Evolutionary conservation across 2,113 vertebrate species (phyloP).

Genomic region (Lampris incognitus): DNA sequence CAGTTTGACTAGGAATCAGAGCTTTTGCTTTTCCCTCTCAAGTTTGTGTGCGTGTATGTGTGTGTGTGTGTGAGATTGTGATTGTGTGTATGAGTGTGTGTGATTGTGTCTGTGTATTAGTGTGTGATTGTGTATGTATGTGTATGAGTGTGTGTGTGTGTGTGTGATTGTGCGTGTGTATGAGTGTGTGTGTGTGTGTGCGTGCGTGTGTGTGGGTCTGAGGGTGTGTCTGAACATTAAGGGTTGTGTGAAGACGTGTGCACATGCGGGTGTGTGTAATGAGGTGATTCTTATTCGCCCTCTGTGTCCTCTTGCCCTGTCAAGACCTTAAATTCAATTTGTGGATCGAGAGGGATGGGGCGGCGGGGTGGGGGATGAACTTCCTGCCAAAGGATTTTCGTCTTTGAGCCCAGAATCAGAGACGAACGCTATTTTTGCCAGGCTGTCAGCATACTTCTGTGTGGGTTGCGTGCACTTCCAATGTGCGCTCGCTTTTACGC

Average conservation of each 20-base stretch:
- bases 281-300: constrained; percentile 74
- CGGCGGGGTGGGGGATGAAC: constrained; percentile 3
- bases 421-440: constrained; percentile 58
- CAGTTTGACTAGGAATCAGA: constrained; percentile 56
- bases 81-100: constrained; percentile 14
- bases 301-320: constrained; percentile 65
- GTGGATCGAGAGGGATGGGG: constrained; percentile 27
- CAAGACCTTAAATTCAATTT: constrained; percentile 74
- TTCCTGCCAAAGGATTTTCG: constrained; percentile 55
- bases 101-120: background rate
- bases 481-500: background rate
- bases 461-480: background rate
- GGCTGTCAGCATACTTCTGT: constrained; percentile 34
- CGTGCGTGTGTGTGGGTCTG: background rate
- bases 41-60: constrained; percentile 33
- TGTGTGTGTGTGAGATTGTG: constrained; percentile 1
- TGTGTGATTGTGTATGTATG: constrained; percentile 20
- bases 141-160: constrained; percentile 28
- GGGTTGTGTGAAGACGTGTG: constrained; percentile 5
- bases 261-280: constrained; percentile 48
- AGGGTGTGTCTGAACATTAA: background rate
- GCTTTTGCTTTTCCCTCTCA: constrained; percentile 35
- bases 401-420: constrained; percentile 56
- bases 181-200: constrained; percentile 7
- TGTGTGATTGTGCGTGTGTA: constrained; percentile 25